phyloP scores from a whole-genome alignment of 2,797 vertebrate genomes.

The Bradypodion ventrale region DNA sequence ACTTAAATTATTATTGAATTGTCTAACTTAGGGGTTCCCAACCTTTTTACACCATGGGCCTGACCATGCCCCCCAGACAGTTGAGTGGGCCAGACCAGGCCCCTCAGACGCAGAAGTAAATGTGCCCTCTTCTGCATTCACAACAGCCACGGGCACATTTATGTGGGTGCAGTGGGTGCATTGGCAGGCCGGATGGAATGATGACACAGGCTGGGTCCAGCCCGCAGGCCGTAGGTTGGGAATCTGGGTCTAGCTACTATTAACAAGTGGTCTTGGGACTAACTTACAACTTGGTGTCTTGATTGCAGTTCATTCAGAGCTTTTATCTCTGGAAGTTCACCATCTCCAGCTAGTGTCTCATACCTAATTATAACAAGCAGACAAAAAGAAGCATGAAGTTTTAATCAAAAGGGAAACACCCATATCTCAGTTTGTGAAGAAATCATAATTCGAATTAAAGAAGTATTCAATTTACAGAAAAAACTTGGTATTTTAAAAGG shows the following conservation, averaged over 20 bases:
- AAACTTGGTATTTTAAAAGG: not conserved
- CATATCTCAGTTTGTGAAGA: not conserved
- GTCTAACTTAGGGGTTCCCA: too few species aligned
- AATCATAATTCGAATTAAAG: not conserved
- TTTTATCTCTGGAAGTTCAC: slow-evolving; percentile 45
- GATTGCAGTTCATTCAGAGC: slow-evolving; percentile 44
- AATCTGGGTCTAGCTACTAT: not conserved
- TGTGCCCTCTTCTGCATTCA: too few species aligned
- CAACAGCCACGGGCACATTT: too few species aligned
- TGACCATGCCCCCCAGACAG: too few species aligned
- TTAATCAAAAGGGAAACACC: not conserved
- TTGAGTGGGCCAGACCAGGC: too few species aligned
- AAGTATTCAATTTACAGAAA: accelerated
- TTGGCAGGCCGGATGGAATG: too few species aligned
- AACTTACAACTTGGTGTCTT: slow-evolving; percentile 71
- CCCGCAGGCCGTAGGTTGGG: too few species aligned
- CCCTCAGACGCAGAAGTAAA: too few species aligned
- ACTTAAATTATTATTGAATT: too few species aligned
- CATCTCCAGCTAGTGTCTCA: slow-evolving; percentile 15
- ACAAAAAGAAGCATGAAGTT: not conserved
- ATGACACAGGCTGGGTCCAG: too few species aligned
- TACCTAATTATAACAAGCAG: slow-evolving; percentile 41
- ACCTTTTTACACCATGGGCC: too few species aligned
- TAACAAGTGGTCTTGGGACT: not conserved
- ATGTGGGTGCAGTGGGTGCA: too few species aligned